Conservation (phyloP, 2,113 vertebrate species). For the Cygnus buccinator region DNA sequence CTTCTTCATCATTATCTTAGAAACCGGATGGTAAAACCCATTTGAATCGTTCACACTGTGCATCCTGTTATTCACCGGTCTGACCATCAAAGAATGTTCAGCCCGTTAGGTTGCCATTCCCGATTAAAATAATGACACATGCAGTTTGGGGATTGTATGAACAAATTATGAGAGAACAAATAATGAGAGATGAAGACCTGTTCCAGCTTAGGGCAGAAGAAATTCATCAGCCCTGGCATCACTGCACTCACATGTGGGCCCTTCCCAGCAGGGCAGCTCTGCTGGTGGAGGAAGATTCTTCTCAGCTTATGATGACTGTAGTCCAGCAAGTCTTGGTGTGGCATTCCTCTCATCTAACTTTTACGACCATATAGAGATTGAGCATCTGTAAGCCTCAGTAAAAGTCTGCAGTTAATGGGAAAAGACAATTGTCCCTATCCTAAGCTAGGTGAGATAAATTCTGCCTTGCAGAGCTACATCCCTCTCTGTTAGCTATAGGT, state of each 20-base stretch:
- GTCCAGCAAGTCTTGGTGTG: background rate
- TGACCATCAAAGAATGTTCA: background rate
- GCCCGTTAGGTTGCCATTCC: background rate
- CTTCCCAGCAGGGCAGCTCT: background rate
- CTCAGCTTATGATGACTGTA: background rate
- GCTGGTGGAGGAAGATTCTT: background rate
- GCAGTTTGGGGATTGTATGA: background rate
- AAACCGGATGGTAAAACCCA: background rate
- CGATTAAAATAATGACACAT: background rate
- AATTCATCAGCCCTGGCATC: background rate
- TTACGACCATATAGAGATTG: background rate
- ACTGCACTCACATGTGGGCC: background rate
- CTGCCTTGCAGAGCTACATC: background rate
- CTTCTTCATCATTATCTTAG: background rate
- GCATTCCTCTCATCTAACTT: background rate
- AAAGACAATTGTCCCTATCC: background rate
- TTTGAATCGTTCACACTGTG: background rate
- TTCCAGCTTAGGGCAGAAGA: background rate
- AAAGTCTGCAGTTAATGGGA: background rate
- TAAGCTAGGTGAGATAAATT: background rate
- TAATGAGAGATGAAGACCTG: background rate
- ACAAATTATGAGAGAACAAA: slow-evolving; percentile 19
- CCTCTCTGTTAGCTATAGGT: background rate
- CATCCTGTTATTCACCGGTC: background rate
- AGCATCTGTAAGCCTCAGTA: background rate